These are phyloP conservation scores for Catharus fuscescens DNA, from an alignment of 2,113 vertebrate genomes.

Conservation along the genomic window DNA sequence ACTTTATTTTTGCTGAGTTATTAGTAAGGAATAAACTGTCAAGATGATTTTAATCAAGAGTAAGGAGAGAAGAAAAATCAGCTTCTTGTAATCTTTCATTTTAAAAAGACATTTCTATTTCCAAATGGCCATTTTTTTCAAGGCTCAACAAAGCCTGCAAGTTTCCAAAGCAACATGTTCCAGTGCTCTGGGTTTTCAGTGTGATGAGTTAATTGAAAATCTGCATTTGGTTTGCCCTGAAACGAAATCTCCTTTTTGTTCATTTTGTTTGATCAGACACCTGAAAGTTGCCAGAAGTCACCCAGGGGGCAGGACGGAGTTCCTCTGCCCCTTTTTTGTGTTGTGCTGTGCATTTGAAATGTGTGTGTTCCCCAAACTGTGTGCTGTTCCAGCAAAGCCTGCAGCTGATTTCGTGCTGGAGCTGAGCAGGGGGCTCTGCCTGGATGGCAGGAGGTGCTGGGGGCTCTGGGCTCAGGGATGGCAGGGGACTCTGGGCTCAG, in stretches of 20 bases:
- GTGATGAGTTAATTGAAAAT: neutral
- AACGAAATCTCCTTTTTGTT: neutral
- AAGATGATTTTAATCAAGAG: neutral
- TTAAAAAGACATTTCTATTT: neutral
- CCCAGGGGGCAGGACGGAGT: neutral
- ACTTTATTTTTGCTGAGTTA: neutral
- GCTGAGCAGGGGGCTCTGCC: no score
- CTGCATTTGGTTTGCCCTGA: neutral
- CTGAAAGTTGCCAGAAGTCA: neutral
- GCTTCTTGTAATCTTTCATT: neutral
- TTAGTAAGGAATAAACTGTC: neutral
- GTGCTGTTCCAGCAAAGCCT: neutral
- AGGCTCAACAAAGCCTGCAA: neutral
- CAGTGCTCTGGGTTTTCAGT: neutral
- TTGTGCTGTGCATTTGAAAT: neutral
- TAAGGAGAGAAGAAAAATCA: neutral
- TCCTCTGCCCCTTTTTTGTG: neutral
- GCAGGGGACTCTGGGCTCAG: neutral
- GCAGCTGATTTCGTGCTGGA: neutral
- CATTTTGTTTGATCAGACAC: neutral
- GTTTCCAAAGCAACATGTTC: neutral
- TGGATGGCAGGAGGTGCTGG: no score
- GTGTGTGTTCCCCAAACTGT: neutral
- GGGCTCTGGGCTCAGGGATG: neutral
- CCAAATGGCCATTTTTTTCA: neutral